phyloP scores from a whole-genome alignment of 2,113 vertebrate genomes.

The Entosphenus tridentatus region DNA sequence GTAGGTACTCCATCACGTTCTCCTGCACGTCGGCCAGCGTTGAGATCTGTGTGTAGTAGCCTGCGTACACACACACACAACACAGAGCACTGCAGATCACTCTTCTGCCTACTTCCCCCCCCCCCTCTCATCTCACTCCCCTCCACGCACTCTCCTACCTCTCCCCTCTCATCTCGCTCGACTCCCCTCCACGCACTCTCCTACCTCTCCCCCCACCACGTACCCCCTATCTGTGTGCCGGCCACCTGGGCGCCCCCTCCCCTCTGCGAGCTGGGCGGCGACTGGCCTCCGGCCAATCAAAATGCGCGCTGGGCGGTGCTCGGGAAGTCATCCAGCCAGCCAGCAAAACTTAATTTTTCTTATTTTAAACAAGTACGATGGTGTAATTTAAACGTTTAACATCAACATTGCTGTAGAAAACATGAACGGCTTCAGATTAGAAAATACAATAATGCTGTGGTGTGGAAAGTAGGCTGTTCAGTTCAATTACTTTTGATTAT shows the following conservation, averaged over 20 bases:
- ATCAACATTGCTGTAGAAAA: no score
- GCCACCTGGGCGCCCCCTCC: neutral
- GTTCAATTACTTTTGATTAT: no score
- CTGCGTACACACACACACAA: constrained; percentile 19
- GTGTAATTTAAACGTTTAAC: no score
- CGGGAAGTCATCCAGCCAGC: no score
- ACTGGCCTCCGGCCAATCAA: no score
- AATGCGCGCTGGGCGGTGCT: no score
- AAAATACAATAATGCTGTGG: no score
- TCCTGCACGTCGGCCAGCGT: constrained; percentile 77
- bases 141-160: neutral
- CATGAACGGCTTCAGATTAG: no score
- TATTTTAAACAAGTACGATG: no score
- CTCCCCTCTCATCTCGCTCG: neutral
- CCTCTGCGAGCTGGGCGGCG: neutral
- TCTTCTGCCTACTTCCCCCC: neutral
- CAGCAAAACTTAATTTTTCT: no score
- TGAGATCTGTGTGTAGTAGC: constrained; percentile 83
- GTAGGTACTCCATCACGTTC: constrained; percentile 91
- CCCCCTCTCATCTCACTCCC: neutral
- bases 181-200: neutral
- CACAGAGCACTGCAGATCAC: neutral
- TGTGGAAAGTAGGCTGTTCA: no score
- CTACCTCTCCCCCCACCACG: neutral
- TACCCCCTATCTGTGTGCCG: neutral